Evolutionary conservation across 2,113 vertebrate species (phyloP).

Genomic region (Anas platyrhynchos): DNA sequence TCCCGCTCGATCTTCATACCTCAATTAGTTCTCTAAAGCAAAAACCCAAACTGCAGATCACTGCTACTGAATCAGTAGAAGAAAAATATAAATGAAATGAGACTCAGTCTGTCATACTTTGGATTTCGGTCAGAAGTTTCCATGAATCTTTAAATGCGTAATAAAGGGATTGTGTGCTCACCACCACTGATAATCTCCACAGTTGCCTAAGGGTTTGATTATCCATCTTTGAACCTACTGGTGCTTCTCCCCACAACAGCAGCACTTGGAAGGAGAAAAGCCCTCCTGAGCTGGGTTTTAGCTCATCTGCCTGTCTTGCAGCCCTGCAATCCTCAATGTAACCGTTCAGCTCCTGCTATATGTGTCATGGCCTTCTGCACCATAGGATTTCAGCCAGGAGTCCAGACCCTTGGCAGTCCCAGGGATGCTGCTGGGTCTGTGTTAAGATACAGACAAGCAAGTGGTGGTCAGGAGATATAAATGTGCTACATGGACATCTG

Average conservation of each 20-base stretch:
- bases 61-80: not conserved
- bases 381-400: not conserved
- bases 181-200: not conserved
- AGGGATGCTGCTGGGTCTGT: not conserved
- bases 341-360: not conserved
- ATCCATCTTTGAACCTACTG: not conserved
- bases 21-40: not conserved
- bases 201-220: not conserved
- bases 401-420: not conserved
- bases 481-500: not conserved
- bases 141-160: not conserved
- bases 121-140: not conserved
- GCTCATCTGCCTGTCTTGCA: not conserved
- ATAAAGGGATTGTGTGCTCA: not conserved
- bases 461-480: not conserved
- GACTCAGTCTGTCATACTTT: not conserved
- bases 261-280: not conserved
- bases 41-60: not conserved
- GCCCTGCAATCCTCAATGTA: not conserved
- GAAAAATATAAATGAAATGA: not conserved
- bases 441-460: not conserved
- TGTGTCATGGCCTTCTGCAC: not conserved
- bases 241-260: not conserved
- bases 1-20: not conserved
- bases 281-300: not conserved